These are phyloP conservation scores for Xanthorhoe designata DNA, from an alignment of 2,888 invertebrate species.

Conservation along the genomic window DNA sequence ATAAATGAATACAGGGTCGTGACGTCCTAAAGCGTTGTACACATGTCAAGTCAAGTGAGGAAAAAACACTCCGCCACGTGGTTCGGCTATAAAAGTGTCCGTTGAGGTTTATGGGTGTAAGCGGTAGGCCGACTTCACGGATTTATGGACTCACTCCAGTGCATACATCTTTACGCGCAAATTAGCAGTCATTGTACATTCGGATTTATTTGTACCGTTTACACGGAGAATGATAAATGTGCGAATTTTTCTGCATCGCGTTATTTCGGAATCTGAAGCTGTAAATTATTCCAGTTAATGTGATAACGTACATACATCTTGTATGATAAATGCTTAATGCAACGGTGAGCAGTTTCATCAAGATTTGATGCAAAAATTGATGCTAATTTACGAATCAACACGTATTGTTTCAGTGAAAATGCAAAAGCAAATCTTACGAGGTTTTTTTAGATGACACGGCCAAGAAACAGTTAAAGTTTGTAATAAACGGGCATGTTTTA, in stretches of 20 bases:
- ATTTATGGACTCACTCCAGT: constrained; percentile 78
- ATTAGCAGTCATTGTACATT: constrained; percentile 83
- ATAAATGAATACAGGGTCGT: constrained; percentile 75
- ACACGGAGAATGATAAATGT: constrained; percentile 74
- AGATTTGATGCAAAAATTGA: constrained; percentile 13
- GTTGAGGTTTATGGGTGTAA: constrained; percentile 81
- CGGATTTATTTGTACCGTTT: constrained; percentile 75
- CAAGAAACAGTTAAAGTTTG: too few species aligned
- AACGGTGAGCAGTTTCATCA: constrained; percentile 24
- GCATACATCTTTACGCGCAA: constrained; percentile 84
- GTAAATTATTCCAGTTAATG: constrained; percentile 41
- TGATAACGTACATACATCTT: constrained; percentile 33
- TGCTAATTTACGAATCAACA: constrained; percentile 13
- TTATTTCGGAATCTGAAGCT: constrained; percentile 36
- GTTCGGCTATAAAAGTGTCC: constrained; percentile 84
- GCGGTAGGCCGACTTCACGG: constrained; percentile 82
- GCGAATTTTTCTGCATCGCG: constrained; percentile 66
- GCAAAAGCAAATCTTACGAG: not conserved
- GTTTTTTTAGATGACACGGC: too few species aligned
- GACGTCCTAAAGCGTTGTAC: constrained; percentile 71
- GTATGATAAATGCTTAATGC: constrained; percentile 24
- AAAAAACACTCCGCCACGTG: constrained; percentile 83
- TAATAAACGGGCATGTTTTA: too few species aligned
- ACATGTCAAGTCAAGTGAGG: constrained; percentile 81
- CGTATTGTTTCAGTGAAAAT: constrained; percentile 13